A percentile compares a stretch with the other conserved stretches of the same genome.
phyloP scores from a whole-genome alignment of 2,113 vertebrate species.

The Carlito syrichta region DNA sequence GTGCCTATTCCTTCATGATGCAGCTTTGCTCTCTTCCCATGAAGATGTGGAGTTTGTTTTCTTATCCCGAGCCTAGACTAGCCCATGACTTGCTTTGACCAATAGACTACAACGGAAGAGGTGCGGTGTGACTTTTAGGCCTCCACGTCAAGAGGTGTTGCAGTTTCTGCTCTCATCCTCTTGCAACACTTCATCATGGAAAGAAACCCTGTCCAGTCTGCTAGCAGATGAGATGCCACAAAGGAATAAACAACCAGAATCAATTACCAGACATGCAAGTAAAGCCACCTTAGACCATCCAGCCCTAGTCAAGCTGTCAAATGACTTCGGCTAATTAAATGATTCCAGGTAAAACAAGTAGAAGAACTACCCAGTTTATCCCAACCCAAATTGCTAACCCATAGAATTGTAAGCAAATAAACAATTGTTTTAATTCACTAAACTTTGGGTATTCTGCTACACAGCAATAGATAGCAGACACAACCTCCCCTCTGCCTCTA shows the following conservation, averaged over 20 bases:
- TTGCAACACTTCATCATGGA: background rate
- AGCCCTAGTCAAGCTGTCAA: background rate
- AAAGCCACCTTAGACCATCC: background rate
- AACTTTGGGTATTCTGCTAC: background rate
- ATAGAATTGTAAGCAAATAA: background rate
- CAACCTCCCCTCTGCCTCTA: background rate
- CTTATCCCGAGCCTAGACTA: background rate
- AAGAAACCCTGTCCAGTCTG: background rate
- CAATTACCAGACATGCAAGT: background rate
- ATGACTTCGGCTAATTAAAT: background rate
- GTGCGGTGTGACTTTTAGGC: background rate
- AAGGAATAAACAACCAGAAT: background rate
- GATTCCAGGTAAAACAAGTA: background rate
- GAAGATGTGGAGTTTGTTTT: background rate
- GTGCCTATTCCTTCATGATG: background rate
- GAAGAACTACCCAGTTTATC: background rate
- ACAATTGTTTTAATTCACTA: background rate
- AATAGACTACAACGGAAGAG: background rate
- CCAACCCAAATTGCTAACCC: background rate
- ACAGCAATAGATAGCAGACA: background rate
- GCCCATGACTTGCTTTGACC: background rate
- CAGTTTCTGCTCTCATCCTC: background rate
- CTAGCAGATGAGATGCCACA: background rate
- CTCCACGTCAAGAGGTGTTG: background rate
- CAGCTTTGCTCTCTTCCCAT: background rate